Evolutionary conservation across 2,797 vertebrate genomes (phyloP), one percentile per base, ranked within the genome.

Genomic region (Rhincodon typus): DNA sequence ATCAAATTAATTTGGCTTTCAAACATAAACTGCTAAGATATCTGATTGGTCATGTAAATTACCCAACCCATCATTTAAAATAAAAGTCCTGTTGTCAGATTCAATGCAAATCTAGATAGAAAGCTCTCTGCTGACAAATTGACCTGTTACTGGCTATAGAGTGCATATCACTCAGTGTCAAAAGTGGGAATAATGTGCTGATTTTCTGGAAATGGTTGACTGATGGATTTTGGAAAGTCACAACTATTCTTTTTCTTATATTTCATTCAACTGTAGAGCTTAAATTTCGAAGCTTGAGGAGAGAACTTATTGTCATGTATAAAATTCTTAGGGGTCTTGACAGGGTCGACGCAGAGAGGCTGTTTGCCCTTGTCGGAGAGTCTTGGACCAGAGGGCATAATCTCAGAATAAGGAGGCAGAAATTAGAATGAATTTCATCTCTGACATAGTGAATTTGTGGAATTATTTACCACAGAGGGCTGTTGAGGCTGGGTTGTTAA

Each of bases 21-120:
- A 95, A 53, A 77, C 72, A 53, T 46, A 50, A n/a, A 34, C 70
- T 57, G 38, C 70, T 70, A 77, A 30, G 34, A 57, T 30, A 57
- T 77, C 70, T 95, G 94, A 95, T 50, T 74, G 25, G 46, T 34
- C 74, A 53, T 94, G 94, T 46, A 74, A 50, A 46, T 46, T 95
- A 42, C 66, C 57, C 12, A 67, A 69, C 53, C 66, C 66, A 91
- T 91, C 62, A 69, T n/a, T 7, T 53, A 53, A 19, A n/a, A 95
- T 34, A 95, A 77, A 95, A 74, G 21, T 34, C 70, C 46, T 8
- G 30, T 72, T 95, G 42, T 50, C 94, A 50, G 67, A 77, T 74
- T 70, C 67, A 94, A 53, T 74, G 67, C 25, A 34, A 34, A 42
- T 74, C 30, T 8, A n/a, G 53, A 46, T 46, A 27, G 50, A 5